Evolutionary conservation across 2,888 invertebrate genomes (phyloP).

Genomic region (Volucella inanis): DNA sequence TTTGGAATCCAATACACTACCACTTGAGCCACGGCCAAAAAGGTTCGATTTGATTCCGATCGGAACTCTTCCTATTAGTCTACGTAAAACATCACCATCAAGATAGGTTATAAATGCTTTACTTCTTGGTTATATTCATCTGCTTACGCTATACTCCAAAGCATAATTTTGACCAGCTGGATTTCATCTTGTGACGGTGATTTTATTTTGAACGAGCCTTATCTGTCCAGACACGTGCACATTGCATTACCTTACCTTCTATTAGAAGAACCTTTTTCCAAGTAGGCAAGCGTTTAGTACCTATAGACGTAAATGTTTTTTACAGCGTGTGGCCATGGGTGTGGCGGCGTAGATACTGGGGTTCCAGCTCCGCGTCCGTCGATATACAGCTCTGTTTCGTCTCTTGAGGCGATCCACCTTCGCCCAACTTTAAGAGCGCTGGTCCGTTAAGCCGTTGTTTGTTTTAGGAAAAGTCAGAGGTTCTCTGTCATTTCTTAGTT

Average conservation of each 20-base stretch:
- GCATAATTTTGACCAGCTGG: background rate
- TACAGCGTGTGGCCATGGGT: background rate
- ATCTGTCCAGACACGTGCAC: too few relatives aligned
- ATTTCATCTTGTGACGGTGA: slow-evolving; percentile 7
- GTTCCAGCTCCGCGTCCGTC: slow-evolving; percentile 28
- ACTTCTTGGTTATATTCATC: too few relatives aligned
- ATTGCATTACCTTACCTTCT: too few relatives aligned
- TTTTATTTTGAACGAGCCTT: background rate
- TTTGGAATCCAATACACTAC: too few relatives aligned
- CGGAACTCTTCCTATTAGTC: too few relatives aligned
- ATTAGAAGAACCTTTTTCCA: too few relatives aligned
- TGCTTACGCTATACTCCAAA: background rate
- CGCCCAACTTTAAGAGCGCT: background rate
- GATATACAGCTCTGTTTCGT: background rate
- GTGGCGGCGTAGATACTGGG: background rate
- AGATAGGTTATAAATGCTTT: too few relatives aligned
- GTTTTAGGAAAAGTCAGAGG: slow-evolving; percentile 14
- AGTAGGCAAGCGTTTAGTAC: background rate
- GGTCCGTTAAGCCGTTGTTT: slow-evolving; percentile 42
- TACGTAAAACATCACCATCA: too few relatives aligned
- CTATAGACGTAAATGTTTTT: slow-evolving; percentile 4
- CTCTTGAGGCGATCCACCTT: background rate
- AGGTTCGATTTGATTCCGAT: too few relatives aligned
- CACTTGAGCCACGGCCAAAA: too few relatives aligned
- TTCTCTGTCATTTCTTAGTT: slow-evolving; percentile 43